phyloP scores from a whole-genome alignment of 2,888 invertebrate species.

The Hypena proboscidalis region DNA sequence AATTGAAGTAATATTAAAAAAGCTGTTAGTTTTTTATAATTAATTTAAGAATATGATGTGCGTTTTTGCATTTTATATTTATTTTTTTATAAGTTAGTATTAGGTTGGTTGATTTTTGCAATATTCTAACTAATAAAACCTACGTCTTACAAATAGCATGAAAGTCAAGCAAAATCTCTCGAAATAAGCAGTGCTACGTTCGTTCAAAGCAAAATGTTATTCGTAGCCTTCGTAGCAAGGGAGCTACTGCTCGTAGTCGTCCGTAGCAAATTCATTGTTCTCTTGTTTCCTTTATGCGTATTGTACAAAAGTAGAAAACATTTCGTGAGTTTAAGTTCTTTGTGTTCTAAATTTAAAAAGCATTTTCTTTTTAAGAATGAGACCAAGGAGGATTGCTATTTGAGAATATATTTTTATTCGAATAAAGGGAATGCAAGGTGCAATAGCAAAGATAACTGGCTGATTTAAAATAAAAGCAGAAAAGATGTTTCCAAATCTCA shows the following conservation, averaged over 20 bases:
- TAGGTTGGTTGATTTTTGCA: too few species aligned
- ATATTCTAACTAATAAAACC: too few species aligned
- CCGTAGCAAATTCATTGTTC: conserved; percentile 39
- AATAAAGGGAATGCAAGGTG: not conserved
- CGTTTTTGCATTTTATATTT: too few species aligned
- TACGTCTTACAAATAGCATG: not conserved
- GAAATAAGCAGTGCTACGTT: conserved; percentile 15
- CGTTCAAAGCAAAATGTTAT: conserved; percentile 25
- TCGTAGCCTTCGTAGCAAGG: conserved; percentile 42
- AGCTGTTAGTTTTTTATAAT: too few species aligned
- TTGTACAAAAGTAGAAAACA: conserved; percentile 30
- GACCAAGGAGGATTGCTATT: conserved; percentile 7
- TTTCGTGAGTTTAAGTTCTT: conserved; percentile 32
- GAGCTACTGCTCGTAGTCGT: conserved; percentile 26
- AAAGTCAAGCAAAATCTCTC: conserved; percentile 15
- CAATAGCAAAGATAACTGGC: not conserved
- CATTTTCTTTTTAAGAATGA: conserved; percentile 14
- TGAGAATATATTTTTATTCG: conserved; percentile 6
- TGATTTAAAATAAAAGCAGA: too few species aligned
- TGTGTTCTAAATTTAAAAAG: conserved; percentile 26
- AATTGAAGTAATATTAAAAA: too few species aligned
- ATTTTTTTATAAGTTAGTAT: too few species aligned
- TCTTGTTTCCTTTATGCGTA: conserved; percentile 37
- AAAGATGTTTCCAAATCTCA: too few species aligned
- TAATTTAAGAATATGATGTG: too few species aligned